These are phyloP conservation scores for Trididemnum nubilum DNA, from an alignment of 23 tunicate genomes.

Conservation along the genomic window DNA sequence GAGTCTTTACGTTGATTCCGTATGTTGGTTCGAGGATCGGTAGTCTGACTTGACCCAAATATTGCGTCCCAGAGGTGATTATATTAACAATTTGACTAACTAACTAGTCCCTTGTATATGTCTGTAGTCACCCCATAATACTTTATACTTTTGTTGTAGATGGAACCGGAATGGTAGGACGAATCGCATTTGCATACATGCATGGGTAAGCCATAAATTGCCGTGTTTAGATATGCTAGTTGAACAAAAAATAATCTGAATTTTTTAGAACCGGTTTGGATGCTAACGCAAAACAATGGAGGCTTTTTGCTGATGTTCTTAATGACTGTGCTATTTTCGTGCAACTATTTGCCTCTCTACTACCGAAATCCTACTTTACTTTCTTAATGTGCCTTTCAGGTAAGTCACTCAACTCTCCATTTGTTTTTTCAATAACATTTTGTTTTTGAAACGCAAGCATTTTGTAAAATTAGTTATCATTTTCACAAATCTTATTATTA, in stretches of 20 bases:
- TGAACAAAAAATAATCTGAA: not conserved
- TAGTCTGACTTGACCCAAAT: too few species aligned
- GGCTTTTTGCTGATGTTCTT: constrained; percentile 91
- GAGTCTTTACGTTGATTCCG: too few species aligned
- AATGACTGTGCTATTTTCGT: constrained; percentile 85
- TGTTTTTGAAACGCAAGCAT: not conserved
- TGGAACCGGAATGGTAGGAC: constrained; percentile 93
- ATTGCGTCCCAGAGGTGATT: too few species aligned
- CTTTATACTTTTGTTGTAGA: too few species aligned
- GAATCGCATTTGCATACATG: constrained; percentile 90
- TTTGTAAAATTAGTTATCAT: not conserved
- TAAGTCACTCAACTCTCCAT: constrained; percentile 3
- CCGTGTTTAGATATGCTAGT: not conserved
- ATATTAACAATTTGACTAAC: too few species aligned
- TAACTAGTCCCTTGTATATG: too few species aligned
- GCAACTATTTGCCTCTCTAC: constrained; percentile 66
- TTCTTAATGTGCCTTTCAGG: constrained; percentile 70
- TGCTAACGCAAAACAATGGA: constrained; percentile 83
- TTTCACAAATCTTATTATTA: not conserved
- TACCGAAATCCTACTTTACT: constrained; percentile 77
- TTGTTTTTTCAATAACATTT: not conserved
- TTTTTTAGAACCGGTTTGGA: constrained; percentile 63
- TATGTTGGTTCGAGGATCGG: too few species aligned
- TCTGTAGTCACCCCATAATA: too few species aligned
- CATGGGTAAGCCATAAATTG: constrained; percentile 66